A percentile compares a stretch with the other conserved stretches of the same genome.
These are phyloP conservation scores for Columbina picui DNA, from an alignment of 2,113 vertebrate species.

Conservation along the genomic window DNA sequence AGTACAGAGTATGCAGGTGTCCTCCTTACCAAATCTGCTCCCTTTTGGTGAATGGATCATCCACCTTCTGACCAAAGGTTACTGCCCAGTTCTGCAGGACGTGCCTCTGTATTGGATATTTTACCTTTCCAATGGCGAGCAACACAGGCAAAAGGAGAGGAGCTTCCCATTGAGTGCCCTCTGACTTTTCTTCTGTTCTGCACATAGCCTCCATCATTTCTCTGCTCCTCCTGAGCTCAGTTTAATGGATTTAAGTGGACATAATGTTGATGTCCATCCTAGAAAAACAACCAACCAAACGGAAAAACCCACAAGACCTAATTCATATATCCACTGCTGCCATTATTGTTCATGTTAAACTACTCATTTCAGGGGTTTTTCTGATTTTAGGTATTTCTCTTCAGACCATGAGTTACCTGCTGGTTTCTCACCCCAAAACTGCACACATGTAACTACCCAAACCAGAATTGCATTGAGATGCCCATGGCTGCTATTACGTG, in stretches of 20 bases:
- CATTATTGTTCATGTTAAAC: neutral
- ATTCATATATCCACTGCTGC: rapidly evolving
- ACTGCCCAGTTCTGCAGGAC: neutral
- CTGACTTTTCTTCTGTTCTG: neutral
- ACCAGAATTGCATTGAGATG: neutral
- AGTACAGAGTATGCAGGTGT: neutral
- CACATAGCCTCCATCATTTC: neutral
- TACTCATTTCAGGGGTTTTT: neutral
- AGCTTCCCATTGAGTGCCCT: neutral
- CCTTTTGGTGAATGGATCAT: neutral
- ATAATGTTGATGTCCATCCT: neutral
- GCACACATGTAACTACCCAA: neutral
- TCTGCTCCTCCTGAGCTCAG: neutral
- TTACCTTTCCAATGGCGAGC: neutral
- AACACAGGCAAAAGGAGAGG: neutral
- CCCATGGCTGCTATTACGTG: neutral
- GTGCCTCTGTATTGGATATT: neutral
- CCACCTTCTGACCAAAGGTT: neutral
- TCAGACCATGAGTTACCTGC: neutral
- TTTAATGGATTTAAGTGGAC: neutral
- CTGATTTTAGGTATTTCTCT: neutral
- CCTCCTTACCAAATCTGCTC: neutral
- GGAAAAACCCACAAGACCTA: neutral
- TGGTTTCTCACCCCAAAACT: neutral
- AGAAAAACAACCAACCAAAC: neutral